Percentiles rank a stretch among this genome's conserved stretches.
Conservation (phyloP, 2,888 invertebrate species). For the Cheilosia grossa region DNA sequence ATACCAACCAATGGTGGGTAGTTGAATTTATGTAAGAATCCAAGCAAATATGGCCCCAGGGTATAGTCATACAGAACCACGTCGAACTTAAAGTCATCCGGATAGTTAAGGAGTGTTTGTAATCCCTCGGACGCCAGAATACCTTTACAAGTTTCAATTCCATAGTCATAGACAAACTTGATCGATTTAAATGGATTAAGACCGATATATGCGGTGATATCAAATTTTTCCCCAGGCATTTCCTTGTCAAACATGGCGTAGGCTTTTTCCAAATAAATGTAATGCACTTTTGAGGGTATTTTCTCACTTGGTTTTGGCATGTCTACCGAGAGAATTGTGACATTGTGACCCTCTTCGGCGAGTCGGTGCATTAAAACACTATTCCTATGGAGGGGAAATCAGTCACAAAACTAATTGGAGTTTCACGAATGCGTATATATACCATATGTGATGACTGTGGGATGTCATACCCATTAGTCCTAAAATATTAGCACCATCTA, state of each 20-base stretch:
- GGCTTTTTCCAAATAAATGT: constrained; percentile 78
- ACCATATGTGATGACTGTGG: constrained; percentile 77
- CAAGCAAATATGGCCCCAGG: constrained; percentile 78
- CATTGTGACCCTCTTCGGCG: constrained; percentile 77
- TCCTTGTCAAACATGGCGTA: constrained; percentile 71
- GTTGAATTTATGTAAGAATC: constrained; percentile 79
- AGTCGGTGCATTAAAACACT: constrained; percentile 75
- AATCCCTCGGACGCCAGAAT: constrained; percentile 76
- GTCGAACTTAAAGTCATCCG: constrained; percentile 79
- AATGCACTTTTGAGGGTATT: constrained; percentile 76
- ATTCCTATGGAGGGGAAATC: constrained; percentile 68
- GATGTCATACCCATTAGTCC: constrained; percentile 77
- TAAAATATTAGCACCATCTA: constrained; percentile 75
- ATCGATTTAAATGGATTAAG: constrained; percentile 63
- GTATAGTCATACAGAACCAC: constrained; percentile 80
- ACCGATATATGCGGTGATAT: constrained; percentile 30
- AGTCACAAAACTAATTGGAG: neutral
- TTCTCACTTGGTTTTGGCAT: constrained; percentile 67
- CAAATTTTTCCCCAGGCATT: constrained; percentile 41
- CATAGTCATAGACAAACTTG: constrained; percentile 69
- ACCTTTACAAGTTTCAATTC: constrained; percentile 64
- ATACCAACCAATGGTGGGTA: constrained; percentile 79
- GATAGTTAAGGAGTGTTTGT: constrained; percentile 77
- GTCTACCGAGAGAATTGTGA: constrained; percentile 77
- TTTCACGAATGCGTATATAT: neutral